Base-by-base conservation (phyloP, 2,888 invertebrate genomes). In the Galeruca laticollis region DNA sequence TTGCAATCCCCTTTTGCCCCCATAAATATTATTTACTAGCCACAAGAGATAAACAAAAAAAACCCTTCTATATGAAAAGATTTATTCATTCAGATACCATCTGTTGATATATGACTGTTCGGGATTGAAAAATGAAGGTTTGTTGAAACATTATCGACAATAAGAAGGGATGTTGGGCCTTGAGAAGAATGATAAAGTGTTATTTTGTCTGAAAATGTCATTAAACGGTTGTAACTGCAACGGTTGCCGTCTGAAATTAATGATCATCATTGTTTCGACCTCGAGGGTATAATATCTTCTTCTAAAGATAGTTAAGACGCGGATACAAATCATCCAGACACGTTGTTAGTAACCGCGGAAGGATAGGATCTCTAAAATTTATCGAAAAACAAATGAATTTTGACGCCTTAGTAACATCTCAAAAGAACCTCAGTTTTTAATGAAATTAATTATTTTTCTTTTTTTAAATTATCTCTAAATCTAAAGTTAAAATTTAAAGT, bases 221-320 rank as follows among this genome's bases (percentile, higher is more conserved):
- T 68, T 71, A 71, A 71, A 71, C 63, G 63, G 63, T 60, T 68
- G 71, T 52, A 71, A 71, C 68, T 52, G 63, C 71, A 60, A 56
- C 67, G 63, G 60, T 62, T 56, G 57, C 68, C 49, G 71, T 68
- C 71, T 68, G 68, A 62, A 68, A 71, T 71, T 71, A 68, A 71
- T 71, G 71, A 71, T 71, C 67, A 37, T 54, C 68, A 70, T 71
- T 68, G 71, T 71, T 63, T 64, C 63, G 59, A 60, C 60, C 54
- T 68, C 47, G 43, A 26, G 59, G 60, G 60, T 59, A 37, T 63
- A 49, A 67, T 66, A 52, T 68, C 67, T 71, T 67, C 64, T 60
- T 71, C 63, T 70, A 68, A 71, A 68, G 63, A 68, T 71, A 68
- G 68, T 59, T 59, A 59, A 51, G 51, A 66, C 43, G 26, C 26